Evolutionary conservation across 2,797 vertebrate species (phyloP).

Genomic region (Meriones psammophilus): DNA sequence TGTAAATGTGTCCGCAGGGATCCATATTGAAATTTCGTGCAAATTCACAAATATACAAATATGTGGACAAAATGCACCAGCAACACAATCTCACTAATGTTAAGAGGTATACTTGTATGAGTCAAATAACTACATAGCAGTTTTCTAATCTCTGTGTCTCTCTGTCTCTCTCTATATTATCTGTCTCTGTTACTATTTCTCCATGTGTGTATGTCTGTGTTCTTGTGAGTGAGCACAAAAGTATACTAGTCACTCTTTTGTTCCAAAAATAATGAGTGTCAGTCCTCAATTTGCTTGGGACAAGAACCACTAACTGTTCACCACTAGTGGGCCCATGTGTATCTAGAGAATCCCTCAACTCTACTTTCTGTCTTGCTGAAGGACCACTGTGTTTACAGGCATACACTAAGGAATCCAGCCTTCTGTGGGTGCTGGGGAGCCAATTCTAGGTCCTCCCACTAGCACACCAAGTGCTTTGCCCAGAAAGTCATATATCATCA

Average conservation of each 20-base stretch:
- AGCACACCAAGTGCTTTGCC: neutral
- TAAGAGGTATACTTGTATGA: neutral
- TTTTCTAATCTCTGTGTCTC: neutral
- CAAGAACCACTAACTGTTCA: rapidly evolving
- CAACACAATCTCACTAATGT: neutral
- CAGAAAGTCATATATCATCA: neutral
- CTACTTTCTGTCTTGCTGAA: neutral
- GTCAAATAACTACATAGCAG: neutral
- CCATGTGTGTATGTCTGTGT: neutral
- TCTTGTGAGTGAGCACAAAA: neutral
- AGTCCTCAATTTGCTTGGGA: neutral
- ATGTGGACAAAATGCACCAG: neutral
- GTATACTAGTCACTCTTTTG: neutral
- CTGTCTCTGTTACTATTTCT: no score
- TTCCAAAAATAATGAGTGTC: neutral
- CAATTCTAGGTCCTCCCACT: neutral
- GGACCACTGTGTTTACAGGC: no score
- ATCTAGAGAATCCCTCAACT: neutral
- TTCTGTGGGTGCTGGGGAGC: neutral
- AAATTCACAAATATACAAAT: neutral
- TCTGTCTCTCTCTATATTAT: no score
- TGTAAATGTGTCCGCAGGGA: neutral
- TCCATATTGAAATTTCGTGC: neutral
- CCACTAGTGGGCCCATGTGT: rapidly evolving
- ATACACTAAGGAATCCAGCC: neutral